Conservation (phyloP, 2,888 invertebrate genomes). For the Rhogogaster chlorosoma region DNA sequence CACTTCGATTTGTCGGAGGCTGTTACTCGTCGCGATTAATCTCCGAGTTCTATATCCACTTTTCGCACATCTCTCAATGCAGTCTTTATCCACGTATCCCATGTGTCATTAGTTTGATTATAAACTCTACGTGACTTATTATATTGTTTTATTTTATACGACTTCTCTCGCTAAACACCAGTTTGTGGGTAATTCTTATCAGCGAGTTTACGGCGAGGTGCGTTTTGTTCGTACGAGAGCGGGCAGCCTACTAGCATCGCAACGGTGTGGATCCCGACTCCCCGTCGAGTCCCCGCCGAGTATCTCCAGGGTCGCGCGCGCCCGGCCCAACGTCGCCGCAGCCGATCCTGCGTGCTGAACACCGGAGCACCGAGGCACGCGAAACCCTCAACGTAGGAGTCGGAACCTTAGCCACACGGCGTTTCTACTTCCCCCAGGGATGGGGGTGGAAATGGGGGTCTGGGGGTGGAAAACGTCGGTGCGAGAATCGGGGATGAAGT, state of each 20-base stretch:
- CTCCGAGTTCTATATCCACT: neutral
- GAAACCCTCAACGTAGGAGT: conserved; percentile 15
- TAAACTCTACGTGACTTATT: neutral
- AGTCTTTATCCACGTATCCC: neutral
- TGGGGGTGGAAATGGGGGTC: neutral
- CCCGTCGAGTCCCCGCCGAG: conserved; percentile 56
- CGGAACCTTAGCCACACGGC: neutral
- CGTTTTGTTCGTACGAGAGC: conserved; percentile 62
- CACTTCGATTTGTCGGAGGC: neutral
- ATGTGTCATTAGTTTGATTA: conserved; percentile 9
- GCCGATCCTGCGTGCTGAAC: conserved; percentile 74
- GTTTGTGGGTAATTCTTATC: neutral
- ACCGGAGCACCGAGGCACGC: conserved; percentile 56
- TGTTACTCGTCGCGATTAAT: conserved; percentile 3
- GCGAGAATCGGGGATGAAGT: neutral
- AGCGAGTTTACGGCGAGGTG: conserved; percentile 56
- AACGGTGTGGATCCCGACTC: conserved; percentile 48
- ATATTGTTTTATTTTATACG: neutral
- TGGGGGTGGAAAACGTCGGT: neutral
- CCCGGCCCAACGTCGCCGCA: conserved; percentile 60
- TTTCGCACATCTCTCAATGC: conserved; percentile 2
- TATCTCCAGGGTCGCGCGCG: conserved; percentile 54
- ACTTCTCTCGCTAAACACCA: neutral
- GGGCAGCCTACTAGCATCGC: conserved; percentile 65
- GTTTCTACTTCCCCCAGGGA: neutral